A percentile compares a stretch with the other conserved stretches of the same genome.
Conservation (phyloP, 2,113 vertebrate genomes). For the Megaleporinus macrocephalus region DNA sequence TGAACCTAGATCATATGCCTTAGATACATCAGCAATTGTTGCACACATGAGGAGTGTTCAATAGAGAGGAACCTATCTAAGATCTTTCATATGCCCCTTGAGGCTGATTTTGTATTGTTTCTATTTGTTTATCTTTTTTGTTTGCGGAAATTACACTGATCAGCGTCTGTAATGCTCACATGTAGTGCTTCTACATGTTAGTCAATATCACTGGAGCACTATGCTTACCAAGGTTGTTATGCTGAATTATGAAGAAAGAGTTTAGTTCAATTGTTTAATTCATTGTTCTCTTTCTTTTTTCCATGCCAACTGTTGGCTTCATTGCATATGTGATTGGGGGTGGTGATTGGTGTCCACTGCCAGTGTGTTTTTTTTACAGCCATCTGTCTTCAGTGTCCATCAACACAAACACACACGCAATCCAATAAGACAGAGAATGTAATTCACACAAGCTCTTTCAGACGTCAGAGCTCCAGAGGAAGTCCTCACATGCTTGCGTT, state of each 20-base stretch:
- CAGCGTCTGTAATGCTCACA: neutral
- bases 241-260: slow-evolving; percentile 4
- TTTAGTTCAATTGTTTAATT: neutral
- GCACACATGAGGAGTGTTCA: neutral
- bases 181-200: neutral
- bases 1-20: neutral
- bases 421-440: slow-evolving; percentile 13
- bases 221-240: neutral
- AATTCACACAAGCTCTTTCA: slow-evolving; percentile 48
- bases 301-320: slow-evolving; percentile 21
- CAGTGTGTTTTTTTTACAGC: slow-evolving; percentile 44
- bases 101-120: slow-evolving; percentile 23
- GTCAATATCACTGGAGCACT: neutral
- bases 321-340: slow-evolving; percentile 39
- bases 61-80: slow-evolving; percentile 23
- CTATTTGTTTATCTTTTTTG: neutral
- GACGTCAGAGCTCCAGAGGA: slow-evolving; percentile 35
- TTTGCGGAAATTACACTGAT: slow-evolving; percentile 34
- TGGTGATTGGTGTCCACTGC: slow-evolving; percentile 24
- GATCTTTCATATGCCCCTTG: slow-evolving; percentile 45
- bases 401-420: slow-evolving; percentile 14
- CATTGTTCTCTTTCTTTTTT: slow-evolving; percentile 15
- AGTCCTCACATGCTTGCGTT: slow-evolving; percentile 6
- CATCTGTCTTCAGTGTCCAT: slow-evolving; percentile 55
- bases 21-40: neutral